Percentiles rank a stretch among this genome's conserved stretches.
Evolutionary conservation across 2,888 invertebrate genomes (phyloP).

Genomic region (Drosophila hamatofila): DNA sequence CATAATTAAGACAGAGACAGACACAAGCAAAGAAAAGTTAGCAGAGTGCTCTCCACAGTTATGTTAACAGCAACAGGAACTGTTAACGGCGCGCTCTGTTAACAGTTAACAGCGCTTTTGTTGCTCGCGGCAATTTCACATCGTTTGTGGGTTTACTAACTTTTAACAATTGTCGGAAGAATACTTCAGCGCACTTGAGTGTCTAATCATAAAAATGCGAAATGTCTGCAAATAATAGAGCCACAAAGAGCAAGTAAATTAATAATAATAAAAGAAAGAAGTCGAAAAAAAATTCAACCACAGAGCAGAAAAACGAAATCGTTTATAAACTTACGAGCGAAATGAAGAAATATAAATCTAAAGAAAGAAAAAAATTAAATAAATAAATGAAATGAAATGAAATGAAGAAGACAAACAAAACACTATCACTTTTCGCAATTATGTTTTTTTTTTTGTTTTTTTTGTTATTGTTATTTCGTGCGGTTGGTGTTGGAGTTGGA

Average conservation of each 20-base stretch:
- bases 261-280: constrained; percentile 38
- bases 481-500: constrained; percentile 9
- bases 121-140: constrained; percentile 24
- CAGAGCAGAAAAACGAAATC: constrained; percentile 66
- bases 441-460: constrained; percentile 51
- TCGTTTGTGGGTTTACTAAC: constrained; percentile 42
- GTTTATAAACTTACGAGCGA: constrained; percentile 39
- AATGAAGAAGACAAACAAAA: constrained; percentile 47
- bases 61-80: constrained; percentile 24
- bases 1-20: constrained; percentile 54
- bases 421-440: constrained; percentile 80
- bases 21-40: neutral
- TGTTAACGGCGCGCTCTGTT: constrained; percentile 24
- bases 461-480: constrained; percentile 20
- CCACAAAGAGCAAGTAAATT: constrained; percentile 41
- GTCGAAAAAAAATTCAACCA: constrained; percentile 15
- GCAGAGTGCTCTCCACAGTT: constrained; percentile 1
- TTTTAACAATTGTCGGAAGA: constrained; percentile 73
- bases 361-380: constrained; percentile 18
- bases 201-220: constrained; percentile 73
- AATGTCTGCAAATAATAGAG: constrained; percentile 74
- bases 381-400: constrained; percentile 55
- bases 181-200: constrained; percentile 72
- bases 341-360: constrained; percentile 20
- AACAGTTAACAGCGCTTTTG: constrained; percentile 26